phyloP scores from a whole-genome alignment of 2,888 invertebrate species.

The Thelaira solivaga region DNA sequence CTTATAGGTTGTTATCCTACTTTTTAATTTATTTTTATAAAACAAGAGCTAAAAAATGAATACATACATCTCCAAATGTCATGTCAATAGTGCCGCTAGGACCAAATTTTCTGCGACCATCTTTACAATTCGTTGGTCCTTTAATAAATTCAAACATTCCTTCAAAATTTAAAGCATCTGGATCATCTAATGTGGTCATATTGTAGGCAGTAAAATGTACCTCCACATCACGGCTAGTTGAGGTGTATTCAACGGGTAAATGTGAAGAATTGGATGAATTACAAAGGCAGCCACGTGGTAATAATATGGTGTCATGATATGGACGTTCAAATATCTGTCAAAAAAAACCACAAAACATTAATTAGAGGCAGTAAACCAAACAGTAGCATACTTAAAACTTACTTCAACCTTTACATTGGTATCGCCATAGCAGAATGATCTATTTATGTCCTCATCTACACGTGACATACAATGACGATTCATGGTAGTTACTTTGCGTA shows the following conservation, averaged over 20 bases:
- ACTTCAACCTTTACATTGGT: slow-evolving; percentile 83
- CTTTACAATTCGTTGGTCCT: slow-evolving; percentile 83
- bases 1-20: too few species aligned
- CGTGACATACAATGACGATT: slow-evolving; percentile 77
- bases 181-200: slow-evolving; percentile 92
- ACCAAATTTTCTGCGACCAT: slow-evolving; percentile 84
- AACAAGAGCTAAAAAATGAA: too few species aligned
- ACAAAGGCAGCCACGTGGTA: slow-evolving; percentile 89
- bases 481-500: slow-evolving; percentile 84
- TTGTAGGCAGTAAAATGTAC: slow-evolving; percentile 88
- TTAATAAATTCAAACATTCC: slow-evolving; percentile 89
- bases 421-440: slow-evolving; percentile 85
- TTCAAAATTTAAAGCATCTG: slow-evolving; percentile 89
- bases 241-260: slow-evolving; percentile 86
- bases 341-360: slow-evolving; percentile 1
- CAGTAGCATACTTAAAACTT: too few species aligned
- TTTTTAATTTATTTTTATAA: too few species aligned
- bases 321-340: slow-evolving; percentile 84
- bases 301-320: slow-evolving; percentile 83
- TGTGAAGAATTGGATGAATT: slow-evolving; percentile 79
- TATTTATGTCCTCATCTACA: slow-evolving; percentile 81
- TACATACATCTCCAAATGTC: slow-evolving; percentile 77
- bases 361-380: background rate
- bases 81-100: slow-evolving; percentile 87
- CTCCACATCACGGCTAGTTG: slow-evolving; percentile 86